Evolutionary conservation across 2,113 vertebrate species (phyloP), one percentile per base, ranked within the genome.

Genomic region (Otis tarda): DNA sequence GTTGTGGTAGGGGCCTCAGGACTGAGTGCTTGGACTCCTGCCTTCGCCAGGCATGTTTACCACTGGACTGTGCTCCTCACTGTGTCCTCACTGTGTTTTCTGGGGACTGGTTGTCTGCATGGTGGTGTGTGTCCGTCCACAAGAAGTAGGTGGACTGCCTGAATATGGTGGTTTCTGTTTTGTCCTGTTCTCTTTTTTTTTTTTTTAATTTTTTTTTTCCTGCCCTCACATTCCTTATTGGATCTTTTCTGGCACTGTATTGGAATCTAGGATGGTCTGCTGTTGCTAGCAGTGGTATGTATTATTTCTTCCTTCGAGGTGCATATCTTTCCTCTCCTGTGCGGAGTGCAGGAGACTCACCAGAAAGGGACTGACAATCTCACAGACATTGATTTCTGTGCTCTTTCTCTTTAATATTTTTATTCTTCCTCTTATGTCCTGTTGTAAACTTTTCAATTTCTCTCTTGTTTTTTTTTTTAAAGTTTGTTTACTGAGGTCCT

Each of bases 11-110:
- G 37, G 31, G 14, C 50, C n/a, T 20, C 0, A 2, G 13, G 50
- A 27, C 8, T 53, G 25, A 45, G 10, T 59, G 33, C 33, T 28
- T 37, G 27, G 31, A 23, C 31, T 56, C 43, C 35, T 67, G 52
- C 78, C 17, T 57, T 39, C 1, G 0, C 27, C 6, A 3, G 25
- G 17, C 4, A 1, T 56, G 5, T 56, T 39, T 57, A 17, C 27
- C 1, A 6, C 45, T 23, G n/a, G 16, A 7, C 53, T 67, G 23
- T 50, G 39, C 27, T 56, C 21, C 43, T 84, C n/a, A 15, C 35
- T 3, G 12, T 41, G 14, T 20, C n/a, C 47, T 53, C 15, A 0
- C 27, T 30, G 18, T 0, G 2, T 67, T 41, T 85, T 43, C 39
- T 56, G 45, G 39, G n/a, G n/a, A 9, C 50, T 52, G 30, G 21